Base-by-base conservation (phyloP, 2,113 vertebrate genomes). In the Erythrolamprus reginae region DNA sequence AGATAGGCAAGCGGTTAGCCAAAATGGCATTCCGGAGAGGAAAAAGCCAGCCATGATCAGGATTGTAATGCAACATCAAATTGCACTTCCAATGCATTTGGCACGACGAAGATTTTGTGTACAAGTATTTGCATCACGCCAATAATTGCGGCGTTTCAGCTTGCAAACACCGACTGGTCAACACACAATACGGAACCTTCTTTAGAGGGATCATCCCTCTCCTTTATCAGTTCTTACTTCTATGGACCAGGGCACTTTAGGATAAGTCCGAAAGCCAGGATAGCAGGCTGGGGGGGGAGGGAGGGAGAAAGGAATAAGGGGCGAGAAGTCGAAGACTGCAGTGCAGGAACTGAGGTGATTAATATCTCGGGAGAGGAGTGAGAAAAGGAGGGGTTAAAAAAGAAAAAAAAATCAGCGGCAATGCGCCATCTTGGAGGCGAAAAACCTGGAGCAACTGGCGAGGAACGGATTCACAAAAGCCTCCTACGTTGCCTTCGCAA, bases 401-500 rank as follows among this genome's bases (percentile, higher is more conserved):
- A n/a, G n/a, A n/a, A n/a, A n/a, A 92, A 94, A 93, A 93, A 94
- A 96, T 96, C 95, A 95, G 96, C 96, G 97, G 95, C 96, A 94
- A 92, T 96, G 97, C 98, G 98, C 98, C 98, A 98, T 98, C 97
- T 98, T 98, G 98, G 96, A 96, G 94, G 94, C 93, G 90, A 91
- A 92, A 94, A 96, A 94, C 91, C 96, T 94, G 94, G 96, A 96
- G 96, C 95, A 95, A 93, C 92, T 94, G 96, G 95, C 94, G 92
- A 89, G 93, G 96, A 94, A 65, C 94, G 84, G 94, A 98, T 97
- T 97, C 98, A 96, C 96, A 90, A 96, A 96, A 93, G 93, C 94
- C 93, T 93, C 93, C 90, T 96, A 96, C 96, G 96, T 88, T 83
- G 91, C 61, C 47, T 86, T 89, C 95, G 95, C 91, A 90, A 94